Evolutionary conservation across 2,888 invertebrate genomes (phyloP).

Genomic region (Halictus quadricinctus): DNA sequence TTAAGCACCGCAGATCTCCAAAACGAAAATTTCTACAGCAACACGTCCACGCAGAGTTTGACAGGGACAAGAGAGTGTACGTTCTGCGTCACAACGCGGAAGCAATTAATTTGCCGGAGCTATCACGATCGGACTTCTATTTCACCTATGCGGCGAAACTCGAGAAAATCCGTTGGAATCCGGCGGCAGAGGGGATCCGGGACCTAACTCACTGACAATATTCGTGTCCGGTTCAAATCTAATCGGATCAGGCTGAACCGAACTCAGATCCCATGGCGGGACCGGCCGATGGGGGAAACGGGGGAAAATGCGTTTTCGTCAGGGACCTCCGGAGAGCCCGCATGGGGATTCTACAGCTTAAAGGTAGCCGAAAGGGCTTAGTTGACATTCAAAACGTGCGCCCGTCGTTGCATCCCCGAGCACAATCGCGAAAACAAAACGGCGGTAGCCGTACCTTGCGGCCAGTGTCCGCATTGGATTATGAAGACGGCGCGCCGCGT

Average conservation of each 20-base stretch:
- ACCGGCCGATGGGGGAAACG: background rate
- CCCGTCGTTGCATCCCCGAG: slow-evolving; percentile 26
- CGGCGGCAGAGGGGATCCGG: background rate
- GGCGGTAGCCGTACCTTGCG: slow-evolving; percentile 31
- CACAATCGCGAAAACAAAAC: slow-evolving; percentile 46
- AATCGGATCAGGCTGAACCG: slow-evolving; percentile 13
- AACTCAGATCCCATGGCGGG: background rate
- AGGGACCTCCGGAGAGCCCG: background rate
- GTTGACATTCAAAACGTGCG: slow-evolving; percentile 42
- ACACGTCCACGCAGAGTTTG: background rate
- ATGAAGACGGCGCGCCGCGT: slow-evolving; percentile 48
- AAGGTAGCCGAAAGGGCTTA: slow-evolving; percentile 32
- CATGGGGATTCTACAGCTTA: slow-evolving; percentile 21
- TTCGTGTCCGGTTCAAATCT: slow-evolving; percentile 9
- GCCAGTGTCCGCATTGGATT: slow-evolving; percentile 43
- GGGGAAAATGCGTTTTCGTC: background rate
- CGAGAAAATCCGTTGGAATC: background rate
- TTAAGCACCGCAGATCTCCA: background rate
- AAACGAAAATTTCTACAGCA: background rate
- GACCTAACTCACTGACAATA: slow-evolving; percentile 9
- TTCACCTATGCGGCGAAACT: background rate
- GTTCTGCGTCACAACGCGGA: background rate
- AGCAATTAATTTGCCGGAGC: background rate
- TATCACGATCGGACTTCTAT: background rate
- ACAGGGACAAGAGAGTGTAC: background rate